Evolutionary conservation across 1,140 invertebrate species (phyloP), one percentile per base, ranked within the genome.

Genomic region (Musca domestica): DNA sequence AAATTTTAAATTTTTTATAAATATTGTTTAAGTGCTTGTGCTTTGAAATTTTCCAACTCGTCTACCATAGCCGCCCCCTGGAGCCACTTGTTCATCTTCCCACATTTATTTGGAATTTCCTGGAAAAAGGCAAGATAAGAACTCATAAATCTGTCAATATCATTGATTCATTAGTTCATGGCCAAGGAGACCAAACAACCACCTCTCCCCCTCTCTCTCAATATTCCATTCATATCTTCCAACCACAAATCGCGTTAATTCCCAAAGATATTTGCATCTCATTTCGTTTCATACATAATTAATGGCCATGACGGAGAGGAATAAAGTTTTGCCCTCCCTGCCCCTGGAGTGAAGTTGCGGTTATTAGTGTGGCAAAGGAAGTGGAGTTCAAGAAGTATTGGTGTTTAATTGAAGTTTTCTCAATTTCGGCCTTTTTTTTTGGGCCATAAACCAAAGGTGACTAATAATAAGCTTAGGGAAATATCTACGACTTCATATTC

Each of bases 141-240:
- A 5, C 34, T 41, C 64, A 69, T 69, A 69, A 69, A 69, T 66
- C 51, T 69, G 68, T 58, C 68, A 69, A 69, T 66, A 69, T 48
- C 58, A 66, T 69, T 69, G 68, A 69, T 52, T 66, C 64, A 69
- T 69, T 61, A 20, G 7, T 25, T 1, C 2, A 4, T 5, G 17
- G 17, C 49, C n/a, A 7, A 51, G 49, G 3, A 49, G 14, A 19
- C 15, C 41, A 61, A 17, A 34, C 27, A 22, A 61, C 25, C 15
- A 23, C 23, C 23, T n/a, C n/a, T n/a, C 34, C 34, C 10, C 34
- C 34, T 41, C n/a, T n/a, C n/a, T n/a, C n/a, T n/a, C n/a, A n/a
- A n/a, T n/a, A n/a, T 41, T 41, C 34, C 34, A 41, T 41, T 2
- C 5, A 41, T 41, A 9, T 41, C 34, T n/a, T n/a, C 34, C 34